Evolutionary conservation across 2,888 invertebrate species (phyloP).

Genomic region (Myopa tessellatipennis): DNA sequence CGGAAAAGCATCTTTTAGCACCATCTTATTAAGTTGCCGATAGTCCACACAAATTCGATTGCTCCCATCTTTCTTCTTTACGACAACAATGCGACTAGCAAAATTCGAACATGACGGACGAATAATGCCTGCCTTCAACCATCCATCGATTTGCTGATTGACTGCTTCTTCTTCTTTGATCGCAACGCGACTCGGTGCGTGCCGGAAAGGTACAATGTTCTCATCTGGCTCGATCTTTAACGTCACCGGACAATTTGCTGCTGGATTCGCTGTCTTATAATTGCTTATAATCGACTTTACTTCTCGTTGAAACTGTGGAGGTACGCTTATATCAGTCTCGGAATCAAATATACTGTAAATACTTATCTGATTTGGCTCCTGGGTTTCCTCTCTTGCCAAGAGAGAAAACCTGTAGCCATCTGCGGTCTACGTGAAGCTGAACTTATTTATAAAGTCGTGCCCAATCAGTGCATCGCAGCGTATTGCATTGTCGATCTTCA

Average conservation of each 20-base stretch:
- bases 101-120: constrained; percentile 20
- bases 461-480: neutral
- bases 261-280: constrained; percentile 26
- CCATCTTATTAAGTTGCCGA: constrained; percentile 58
- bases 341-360: constrained; percentile 23
- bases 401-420: neutral
- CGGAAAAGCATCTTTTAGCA: constrained; percentile 58
- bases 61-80: constrained; percentile 18
- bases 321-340: constrained; percentile 18
- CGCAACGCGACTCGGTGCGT: constrained; percentile 41
- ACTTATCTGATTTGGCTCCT: neutral
- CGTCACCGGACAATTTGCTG: constrained; percentile 33
- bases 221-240: constrained; percentile 43
- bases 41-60: constrained; percentile 61
- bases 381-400: constrained; percentile 9
- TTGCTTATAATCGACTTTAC: constrained; percentile 30
- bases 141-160: constrained; percentile 27
- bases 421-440: neutral
- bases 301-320: constrained; percentile 15
- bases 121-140: constrained; percentile 24
- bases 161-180: constrained; percentile 34
- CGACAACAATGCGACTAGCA: constrained; percentile 26
- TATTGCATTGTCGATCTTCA: too few relatives aligned
- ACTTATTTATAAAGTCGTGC: neutral
- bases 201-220: constrained; percentile 39